Percentiles rank a stretch among this genome's conserved stretches.
Conservation (phyloP, 2,113 vertebrate genomes). For the Corydoras sp. region DNA sequence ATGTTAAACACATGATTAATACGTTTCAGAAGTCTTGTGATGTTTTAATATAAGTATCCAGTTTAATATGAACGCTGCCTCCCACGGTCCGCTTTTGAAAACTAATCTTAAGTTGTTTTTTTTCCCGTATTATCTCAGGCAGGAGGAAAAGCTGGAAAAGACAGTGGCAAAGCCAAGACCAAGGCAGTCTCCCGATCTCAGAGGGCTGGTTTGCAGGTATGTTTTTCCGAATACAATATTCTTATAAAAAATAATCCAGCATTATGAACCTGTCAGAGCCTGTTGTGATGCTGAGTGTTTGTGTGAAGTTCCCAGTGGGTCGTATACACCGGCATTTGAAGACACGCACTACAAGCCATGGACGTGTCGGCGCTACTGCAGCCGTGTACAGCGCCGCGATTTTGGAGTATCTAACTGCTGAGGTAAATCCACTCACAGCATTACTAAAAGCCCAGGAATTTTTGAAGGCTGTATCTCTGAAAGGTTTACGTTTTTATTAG, state of each 20-base stretch:
- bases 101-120: background rate
- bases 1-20: no score
- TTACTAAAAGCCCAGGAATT: no score
- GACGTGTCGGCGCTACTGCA: conserved; percentile 78
- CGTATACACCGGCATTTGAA: conserved; percentile 84
- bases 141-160: conserved; percentile 85
- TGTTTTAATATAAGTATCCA: no score
- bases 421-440: conserved; percentile 55
- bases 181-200: conserved; percentile 84
- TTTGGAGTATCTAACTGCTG: conserved; percentile 82
- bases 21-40: no score
- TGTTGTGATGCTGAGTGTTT: background rate
- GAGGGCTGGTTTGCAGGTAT: conserved; percentile 80
- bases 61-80: no score
- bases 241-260: background rate
- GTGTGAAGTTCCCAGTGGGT: conserved; percentile 76
- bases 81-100: no score
- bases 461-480: background rate
- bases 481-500: background rate
- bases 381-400: conserved; percentile 83
- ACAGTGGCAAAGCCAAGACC: conserved; percentile 83
- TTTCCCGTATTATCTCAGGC: conserved; percentile 56
- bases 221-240: background rate
- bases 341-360: conserved; percentile 81
- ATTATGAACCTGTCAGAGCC: no score